phyloP scores from a whole-genome alignment of 2,888 invertebrate genomes.

The Chymomyza procnemis region DNA sequence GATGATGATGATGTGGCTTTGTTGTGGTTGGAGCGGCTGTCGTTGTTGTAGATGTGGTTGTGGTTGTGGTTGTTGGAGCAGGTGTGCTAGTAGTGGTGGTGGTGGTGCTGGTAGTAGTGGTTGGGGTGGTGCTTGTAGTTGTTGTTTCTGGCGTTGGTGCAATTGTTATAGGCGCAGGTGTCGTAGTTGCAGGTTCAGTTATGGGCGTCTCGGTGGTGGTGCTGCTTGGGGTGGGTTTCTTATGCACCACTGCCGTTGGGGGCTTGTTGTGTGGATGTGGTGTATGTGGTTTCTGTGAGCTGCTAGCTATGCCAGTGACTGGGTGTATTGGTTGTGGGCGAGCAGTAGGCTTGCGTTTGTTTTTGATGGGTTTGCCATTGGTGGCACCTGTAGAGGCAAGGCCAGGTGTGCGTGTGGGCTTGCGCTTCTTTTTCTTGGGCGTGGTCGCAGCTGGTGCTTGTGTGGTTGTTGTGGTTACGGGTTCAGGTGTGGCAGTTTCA shows the following conservation, averaged over 20 bases:
- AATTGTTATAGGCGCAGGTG: constrained; percentile 31
- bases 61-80: constrained; percentile 49
- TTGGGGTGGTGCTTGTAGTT: constrained; percentile 9
- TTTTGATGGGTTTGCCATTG: constrained; percentile 26
- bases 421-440: constrained; percentile 70
- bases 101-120: constrained; percentile 32
- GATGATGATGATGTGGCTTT: constrained; percentile 26
- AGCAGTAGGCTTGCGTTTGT: constrained; percentile 11
- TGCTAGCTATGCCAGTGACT: not conserved
- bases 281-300: constrained; percentile 20
- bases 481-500: constrained; percentile 29
- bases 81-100: constrained; percentile 45
- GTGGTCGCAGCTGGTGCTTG: constrained; percentile 36
- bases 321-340: constrained; percentile 39
- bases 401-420: constrained; percentile 67
- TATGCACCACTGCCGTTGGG: not conserved
- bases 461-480: constrained; percentile 43
- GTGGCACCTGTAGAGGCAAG: constrained; percentile 15
- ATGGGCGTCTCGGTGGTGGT: constrained; percentile 44
- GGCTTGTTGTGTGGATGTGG: constrained; percentile 15
- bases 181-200: constrained; percentile 48
- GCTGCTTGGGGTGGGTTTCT: constrained; percentile 19
- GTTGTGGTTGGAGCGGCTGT: constrained; percentile 8
- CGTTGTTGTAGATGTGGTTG: constrained; percentile 32
- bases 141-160: not conserved